These are phyloP conservation scores for Ormyrus rosae DNA, from an alignment of 2,888 invertebrate species.

Conservation along the genomic window DNA sequence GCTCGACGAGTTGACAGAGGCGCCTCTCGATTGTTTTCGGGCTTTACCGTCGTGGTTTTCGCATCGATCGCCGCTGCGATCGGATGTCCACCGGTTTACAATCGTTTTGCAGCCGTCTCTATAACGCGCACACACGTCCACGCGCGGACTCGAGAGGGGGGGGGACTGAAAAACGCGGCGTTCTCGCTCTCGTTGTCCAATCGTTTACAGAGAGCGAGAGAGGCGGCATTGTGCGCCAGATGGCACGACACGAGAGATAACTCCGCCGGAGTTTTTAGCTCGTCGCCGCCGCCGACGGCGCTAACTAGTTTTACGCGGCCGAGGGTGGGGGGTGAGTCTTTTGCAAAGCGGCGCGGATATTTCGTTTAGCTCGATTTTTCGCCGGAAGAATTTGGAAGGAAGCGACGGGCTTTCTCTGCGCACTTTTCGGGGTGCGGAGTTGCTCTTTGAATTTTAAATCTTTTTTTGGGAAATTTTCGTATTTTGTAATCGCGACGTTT, in stretches of 20 bases:
- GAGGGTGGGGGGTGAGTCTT: no score
- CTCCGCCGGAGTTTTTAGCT: conserved; percentile 53
- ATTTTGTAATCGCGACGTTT: neutral
- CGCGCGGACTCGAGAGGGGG: neutral
- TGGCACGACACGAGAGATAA: conserved; percentile 55
- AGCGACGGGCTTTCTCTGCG: neutral
- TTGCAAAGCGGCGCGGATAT: no score
- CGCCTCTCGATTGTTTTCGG: conserved; percentile 40
- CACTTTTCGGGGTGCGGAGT: neutral
- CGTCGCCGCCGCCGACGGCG: neutral
- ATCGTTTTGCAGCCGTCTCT: conserved; percentile 48
- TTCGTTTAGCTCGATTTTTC: no score
- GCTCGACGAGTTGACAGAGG: conserved; percentile 7
- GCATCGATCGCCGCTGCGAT: conserved; percentile 22
- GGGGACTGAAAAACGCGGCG: neutral
- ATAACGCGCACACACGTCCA: conserved; percentile 1
- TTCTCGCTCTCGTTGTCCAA: conserved; percentile 37
- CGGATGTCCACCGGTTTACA: conserved; percentile 43
- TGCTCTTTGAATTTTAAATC: neutral
- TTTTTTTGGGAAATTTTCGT: neutral
- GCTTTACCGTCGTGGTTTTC: conserved; percentile 47
- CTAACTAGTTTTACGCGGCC: conserved; percentile 43
- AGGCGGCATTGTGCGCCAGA: conserved; percentile 32
- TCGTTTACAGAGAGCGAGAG: conserved; percentile 40
- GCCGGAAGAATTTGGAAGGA: neutral